Conservation (phyloP, 2,797 vertebrate genomes). For the Morelia viridis region DNA sequence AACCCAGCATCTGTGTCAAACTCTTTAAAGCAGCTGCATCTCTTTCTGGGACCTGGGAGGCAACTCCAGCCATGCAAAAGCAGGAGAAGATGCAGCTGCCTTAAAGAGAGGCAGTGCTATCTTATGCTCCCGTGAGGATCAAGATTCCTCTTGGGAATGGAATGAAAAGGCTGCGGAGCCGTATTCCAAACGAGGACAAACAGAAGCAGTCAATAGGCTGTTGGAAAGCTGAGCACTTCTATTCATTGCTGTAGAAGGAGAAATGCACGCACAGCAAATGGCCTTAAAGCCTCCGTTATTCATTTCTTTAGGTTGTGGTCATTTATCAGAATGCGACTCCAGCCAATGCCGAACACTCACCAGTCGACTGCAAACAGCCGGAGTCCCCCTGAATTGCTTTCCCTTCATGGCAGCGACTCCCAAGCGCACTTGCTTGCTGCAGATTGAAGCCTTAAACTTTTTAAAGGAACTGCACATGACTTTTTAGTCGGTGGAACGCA, state of each 20-base stretch:
- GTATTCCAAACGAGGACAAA: neutral
- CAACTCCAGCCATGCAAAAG: neutral
- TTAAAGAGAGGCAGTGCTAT: neutral
- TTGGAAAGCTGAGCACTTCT: neutral
- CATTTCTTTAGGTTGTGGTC: slow-evolving; percentile 7
- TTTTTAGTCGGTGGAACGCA: neutral
- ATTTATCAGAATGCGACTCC: neutral
- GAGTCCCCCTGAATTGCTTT: neutral
- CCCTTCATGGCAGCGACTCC: neutral
- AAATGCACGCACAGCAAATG: neutral
- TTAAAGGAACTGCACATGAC: neutral
- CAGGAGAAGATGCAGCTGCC: neutral
- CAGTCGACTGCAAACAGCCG: neutral
- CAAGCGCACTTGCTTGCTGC: neutral
- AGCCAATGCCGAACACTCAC: too few relatives aligned
- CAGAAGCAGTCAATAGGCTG: neutral
- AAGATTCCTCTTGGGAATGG: neutral
- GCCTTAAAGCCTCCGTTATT: neutral
- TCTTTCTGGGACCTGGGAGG: neutral
- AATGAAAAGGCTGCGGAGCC: neutral
- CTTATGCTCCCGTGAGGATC: neutral
- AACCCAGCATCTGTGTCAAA: neutral
- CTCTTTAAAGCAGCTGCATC: neutral
- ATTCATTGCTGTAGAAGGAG: neutral
- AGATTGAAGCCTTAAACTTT: neutral